phyloP scores from a whole-genome alignment of 2,888 invertebrate species.

The Crossocerus cetratus region DNA sequence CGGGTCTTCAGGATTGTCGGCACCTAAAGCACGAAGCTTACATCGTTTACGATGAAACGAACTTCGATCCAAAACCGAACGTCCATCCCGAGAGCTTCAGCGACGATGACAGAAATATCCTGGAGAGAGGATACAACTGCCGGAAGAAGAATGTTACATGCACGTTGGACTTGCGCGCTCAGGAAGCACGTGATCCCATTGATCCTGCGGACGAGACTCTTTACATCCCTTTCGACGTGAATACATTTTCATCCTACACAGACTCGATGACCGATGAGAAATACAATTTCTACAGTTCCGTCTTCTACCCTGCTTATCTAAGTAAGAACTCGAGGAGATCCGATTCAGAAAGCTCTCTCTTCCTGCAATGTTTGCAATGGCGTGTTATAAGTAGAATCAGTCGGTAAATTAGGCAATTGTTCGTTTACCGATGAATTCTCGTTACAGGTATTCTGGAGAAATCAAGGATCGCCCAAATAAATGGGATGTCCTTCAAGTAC shows the following conservation, averaged over 20 bases:
- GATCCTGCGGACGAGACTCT: conserved; percentile 69
- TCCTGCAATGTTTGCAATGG: background rate
- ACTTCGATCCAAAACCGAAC: conserved; percentile 31
- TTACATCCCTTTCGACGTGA: conserved; percentile 78
- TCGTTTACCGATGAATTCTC: background rate
- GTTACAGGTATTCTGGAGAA: conserved; percentile 45
- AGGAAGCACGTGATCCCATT: background rate
- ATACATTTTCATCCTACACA: conserved; percentile 70
- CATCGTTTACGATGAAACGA: conserved; percentile 78
- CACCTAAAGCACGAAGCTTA: conserved; percentile 74
- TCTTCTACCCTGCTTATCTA: conserved; percentile 78
- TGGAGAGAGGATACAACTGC: conserved; percentile 53
- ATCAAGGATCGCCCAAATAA: conserved; percentile 78
- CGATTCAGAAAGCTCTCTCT: too few relatives aligned
- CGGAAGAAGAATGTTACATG: conserved; percentile 50
- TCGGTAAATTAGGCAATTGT: background rate
- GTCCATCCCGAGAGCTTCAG: conserved; percentile 24
- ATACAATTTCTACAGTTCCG: conserved; percentile 79
- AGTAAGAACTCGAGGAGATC: conserved; percentile 68
- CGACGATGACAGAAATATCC: conserved; percentile 17
- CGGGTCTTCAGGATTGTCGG: conserved; percentile 79
- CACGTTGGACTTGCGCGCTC: conserved; percentile 53
- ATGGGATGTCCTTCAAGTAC: conserved; percentile 80
- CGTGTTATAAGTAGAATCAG: background rate
- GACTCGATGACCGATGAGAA: conserved; percentile 79